Conservation (phyloP, 2,113 vertebrate genomes). For the Myrmecophaga tridactyla region DNA sequence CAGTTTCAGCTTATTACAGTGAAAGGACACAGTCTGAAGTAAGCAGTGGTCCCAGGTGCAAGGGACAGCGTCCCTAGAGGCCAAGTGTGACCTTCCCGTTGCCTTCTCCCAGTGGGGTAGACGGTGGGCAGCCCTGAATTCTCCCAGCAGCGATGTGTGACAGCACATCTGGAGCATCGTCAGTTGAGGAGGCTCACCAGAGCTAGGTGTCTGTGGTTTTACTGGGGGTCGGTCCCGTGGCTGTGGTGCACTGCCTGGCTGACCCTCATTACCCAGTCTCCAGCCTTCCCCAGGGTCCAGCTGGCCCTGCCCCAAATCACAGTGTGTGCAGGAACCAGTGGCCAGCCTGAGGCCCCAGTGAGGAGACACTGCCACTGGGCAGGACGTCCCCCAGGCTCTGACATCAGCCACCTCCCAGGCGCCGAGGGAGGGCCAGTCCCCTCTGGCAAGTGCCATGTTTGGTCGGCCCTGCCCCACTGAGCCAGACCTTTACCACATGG, state of each 20-base stretch:
- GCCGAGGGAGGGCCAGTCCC: not conserved
- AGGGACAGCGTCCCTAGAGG: no score
- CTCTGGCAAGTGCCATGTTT: not conserved
- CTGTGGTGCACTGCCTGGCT: not conserved
- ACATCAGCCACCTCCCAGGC: not conserved
- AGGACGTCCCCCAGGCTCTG: no score
- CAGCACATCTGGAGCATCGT: rapidly evolving
- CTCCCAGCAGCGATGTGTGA: rapidly evolving
- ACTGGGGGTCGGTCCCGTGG: not conserved
- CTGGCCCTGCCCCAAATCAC: rapidly evolving
- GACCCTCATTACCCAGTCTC: not conserved
- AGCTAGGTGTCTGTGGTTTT: not conserved
- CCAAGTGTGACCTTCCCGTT: rapidly evolving
- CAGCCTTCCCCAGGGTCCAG: no score
- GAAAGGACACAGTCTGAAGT: rapidly evolving
- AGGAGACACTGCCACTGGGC: not conserved
- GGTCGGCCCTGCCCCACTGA: not conserved
- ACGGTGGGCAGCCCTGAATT: rapidly evolving
- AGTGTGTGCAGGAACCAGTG: rapidly evolving
- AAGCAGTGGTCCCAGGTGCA: not conserved
- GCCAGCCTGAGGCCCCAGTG: rapidly evolving
- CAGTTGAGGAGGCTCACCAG: rapidly evolving
- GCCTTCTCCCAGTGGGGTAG: rapidly evolving
- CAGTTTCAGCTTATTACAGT: not conserved
- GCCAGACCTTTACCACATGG: not conserved